Base-by-base conservation (phyloP, 2,888 invertebrate species). In the Luperina testacea region DNA sequence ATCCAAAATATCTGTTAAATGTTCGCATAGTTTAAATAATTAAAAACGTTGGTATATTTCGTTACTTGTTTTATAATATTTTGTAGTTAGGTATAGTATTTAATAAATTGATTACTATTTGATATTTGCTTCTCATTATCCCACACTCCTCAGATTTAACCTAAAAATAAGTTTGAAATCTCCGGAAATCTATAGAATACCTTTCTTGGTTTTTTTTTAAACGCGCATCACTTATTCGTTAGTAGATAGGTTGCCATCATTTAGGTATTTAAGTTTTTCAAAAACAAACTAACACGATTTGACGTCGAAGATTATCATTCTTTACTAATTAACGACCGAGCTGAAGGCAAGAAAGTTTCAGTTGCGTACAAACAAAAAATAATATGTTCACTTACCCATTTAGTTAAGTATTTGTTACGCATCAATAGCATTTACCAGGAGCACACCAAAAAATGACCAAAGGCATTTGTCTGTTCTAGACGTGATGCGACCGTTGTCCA, bases 391-490 rank as follows among this genome's bases (percentile, higher is more conserved):
- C 42, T 63, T 42, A 38, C 57, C 7, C 63, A 13, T 9, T 32
- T 51, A 68, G 27, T 67, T 83, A 64, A 72, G 64, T 72, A 63
- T 71, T 51, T 65, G 8, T 86, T 53, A 78, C 48, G 32, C 15
- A 45, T 79, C n/a, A 68, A 63, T 57, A 71, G 17, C 20, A 38
- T 72, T 24, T n/a, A 82, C 48, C 17, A 59, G 27, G 70, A 83
- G 71, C 83, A 74, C 81, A 67, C 61, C 64, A 73, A 70, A 80
- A 77, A 86, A 74, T 87, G 88, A 87, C 92, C 91, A 87, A 88
- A 91, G 93, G 89, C 92, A 91, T 95, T 95, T 95, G 92, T 95
- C 92, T 95, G 94, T 95, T 95, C 91, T 95, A 95, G 95, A 93
- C 90, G 92, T 90, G 78, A 81, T 67, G 88, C 92, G 92, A 90